Evolutionary conservation across 2,797 vertebrate species (phyloP).

Genomic region (Atherinosoma microstoma): DNA sequence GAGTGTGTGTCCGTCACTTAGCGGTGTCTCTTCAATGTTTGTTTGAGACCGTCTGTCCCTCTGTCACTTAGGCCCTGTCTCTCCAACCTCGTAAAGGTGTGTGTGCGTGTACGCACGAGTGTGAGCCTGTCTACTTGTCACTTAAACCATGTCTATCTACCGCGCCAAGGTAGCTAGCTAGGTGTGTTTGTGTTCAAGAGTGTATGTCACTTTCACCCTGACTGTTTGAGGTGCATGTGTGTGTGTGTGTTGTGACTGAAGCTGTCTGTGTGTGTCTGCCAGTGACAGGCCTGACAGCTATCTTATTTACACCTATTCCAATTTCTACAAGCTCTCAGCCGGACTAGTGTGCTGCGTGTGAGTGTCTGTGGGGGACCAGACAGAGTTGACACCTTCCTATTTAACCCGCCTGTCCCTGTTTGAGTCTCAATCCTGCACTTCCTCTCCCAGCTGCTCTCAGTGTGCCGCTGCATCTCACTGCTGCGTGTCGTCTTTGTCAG

Average conservation of each 20-base stretch:
- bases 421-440: slow-evolving; percentile 56
- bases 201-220: slow-evolving; percentile 52
- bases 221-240: slow-evolving; percentile 38
- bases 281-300: slow-evolving; percentile 77
- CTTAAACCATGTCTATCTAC: slow-evolving; percentile 64
- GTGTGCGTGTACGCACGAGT: slow-evolving; percentile 33
- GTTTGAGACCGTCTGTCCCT: slow-evolving; percentile 75
- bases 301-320: slow-evolving; percentile 82
- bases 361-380: slow-evolving; percentile 42
- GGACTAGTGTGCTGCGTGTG: slow-evolving; percentile 54
- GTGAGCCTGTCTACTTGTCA: slow-evolving; percentile 64
- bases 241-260: slow-evolving; percentile 44
- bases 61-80: slow-evolving; percentile 75
- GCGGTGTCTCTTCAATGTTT: slow-evolving; percentile 71
- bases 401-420: slow-evolving; percentile 59
- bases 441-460: slow-evolving; percentile 54
- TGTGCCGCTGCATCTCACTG: slow-evolving; percentile 39
- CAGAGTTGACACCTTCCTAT: slow-evolving; percentile 72
- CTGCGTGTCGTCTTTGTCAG: slow-evolving; percentile 49
- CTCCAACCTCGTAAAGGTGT: slow-evolving; percentile 54
- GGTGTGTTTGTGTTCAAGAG: slow-evolving; percentile 31
- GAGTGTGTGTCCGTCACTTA: slow-evolving; percentile 68
- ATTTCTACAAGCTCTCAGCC: slow-evolving; percentile 73
- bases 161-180: slow-evolving; percentile 35
- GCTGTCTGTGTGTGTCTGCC: slow-evolving; percentile 61